Conservation (phyloP, 1,140 invertebrate species). For the Bombus confusus region DNA sequence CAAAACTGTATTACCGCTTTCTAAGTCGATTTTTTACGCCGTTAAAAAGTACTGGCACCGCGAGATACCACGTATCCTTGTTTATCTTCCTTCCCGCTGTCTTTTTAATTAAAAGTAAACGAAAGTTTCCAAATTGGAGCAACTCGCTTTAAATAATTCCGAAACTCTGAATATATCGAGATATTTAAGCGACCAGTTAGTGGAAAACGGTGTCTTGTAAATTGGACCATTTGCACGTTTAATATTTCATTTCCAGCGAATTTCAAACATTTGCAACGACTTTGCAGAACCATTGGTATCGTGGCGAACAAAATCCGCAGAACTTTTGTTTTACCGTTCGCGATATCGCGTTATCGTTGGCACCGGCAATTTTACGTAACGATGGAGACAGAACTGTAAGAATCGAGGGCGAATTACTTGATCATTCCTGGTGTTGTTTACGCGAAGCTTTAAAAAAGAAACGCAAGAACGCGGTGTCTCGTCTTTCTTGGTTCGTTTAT, state of each 20-base stretch:
- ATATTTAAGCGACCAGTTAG: too few relatives aligned
- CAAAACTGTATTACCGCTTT: not conserved
- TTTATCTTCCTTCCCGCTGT: not conserved
- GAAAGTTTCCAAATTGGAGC: too few relatives aligned
- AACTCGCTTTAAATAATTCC: too few relatives aligned
- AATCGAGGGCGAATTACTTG: not conserved
- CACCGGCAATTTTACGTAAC: not conserved
- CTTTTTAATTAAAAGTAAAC: not conserved
- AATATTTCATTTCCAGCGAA: too few relatives aligned
- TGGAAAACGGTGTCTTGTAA: too few relatives aligned
- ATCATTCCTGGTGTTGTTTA: not conserved
- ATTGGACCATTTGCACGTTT: too few relatives aligned
- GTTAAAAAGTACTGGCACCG: not conserved
- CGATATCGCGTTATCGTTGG: not conserved
- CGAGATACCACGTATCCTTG: not conserved
- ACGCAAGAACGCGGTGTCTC: not conserved
- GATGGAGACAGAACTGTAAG: too few relatives aligned
- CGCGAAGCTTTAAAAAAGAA: not conserved
- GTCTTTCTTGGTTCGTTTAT: constrained; percentile 17
- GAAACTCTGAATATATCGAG: too few relatives aligned
- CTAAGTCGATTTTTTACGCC: not conserved
- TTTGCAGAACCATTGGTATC: too few relatives aligned
- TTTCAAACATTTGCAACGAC: too few relatives aligned
- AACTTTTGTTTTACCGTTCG: not conserved
- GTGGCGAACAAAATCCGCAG: too few relatives aligned